Evolutionary conservation across 2,113 vertebrate genomes (phyloP).

Genomic region (Meriones unguiculatus): DNA sequence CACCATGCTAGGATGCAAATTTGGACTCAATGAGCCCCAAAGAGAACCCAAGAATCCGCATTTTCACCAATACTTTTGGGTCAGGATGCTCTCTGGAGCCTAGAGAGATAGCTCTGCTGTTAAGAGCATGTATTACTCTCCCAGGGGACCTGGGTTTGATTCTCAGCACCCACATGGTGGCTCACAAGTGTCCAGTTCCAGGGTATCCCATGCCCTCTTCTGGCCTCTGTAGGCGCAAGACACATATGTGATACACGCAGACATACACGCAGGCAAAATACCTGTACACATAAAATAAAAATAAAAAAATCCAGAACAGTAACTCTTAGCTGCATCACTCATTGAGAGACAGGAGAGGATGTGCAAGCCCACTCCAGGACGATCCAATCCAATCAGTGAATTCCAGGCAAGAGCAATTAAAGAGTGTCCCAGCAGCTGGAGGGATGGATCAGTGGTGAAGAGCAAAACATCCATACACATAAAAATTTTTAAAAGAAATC

Average conservation of each 20-base stretch:
- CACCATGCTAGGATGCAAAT: background rate
- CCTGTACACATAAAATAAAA: background rate
- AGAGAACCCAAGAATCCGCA: background rate
- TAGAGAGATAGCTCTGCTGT: background rate
- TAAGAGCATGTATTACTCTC: background rate
- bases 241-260: background rate
- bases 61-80: background rate
- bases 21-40: background rate
- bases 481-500: background rate
- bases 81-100: background rate
- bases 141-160: background rate
- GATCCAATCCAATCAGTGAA: background rate
- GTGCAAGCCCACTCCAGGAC: background rate
- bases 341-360: background rate
- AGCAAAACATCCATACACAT: background rate
- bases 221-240: background rate
- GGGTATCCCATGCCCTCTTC: background rate
- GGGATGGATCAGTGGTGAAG: background rate
- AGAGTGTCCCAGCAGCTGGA: background rate
- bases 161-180: background rate
- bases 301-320: background rate
- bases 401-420: background rate
- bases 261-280: background rate
- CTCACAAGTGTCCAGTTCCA: background rate
- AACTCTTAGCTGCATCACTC: background rate